These are phyloP conservation scores for Polyommatus icarus DNA, from an alignment of 2,888 invertebrate genomes.

Conservation along the genomic window DNA sequence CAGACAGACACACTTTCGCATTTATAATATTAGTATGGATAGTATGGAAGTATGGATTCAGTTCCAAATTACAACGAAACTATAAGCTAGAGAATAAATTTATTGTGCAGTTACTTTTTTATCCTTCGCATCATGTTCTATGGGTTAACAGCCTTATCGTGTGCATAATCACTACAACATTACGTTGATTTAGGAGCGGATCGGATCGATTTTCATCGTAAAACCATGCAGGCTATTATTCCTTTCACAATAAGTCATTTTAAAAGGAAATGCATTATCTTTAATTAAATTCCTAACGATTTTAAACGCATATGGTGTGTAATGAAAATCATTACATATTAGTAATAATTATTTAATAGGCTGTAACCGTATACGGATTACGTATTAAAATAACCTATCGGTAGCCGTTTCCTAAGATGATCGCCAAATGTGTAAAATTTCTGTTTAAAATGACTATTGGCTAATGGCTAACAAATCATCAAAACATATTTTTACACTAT, in stretches of 20 bases:
- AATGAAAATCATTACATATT: background rate
- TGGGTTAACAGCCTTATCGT: conserved; percentile 16
- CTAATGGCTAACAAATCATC: background rate
- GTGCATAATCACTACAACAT: background rate
- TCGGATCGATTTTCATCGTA: conserved; percentile 24
- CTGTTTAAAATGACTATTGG: background rate
- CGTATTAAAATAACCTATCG: background rate
- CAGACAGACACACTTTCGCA: no score
- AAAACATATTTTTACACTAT: background rate
- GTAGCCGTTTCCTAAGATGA: background rate
- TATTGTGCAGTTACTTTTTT: background rate
- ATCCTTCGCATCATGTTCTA: background rate
- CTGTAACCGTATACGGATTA: background rate
- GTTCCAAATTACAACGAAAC: background rate
- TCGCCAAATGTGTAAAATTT: background rate
- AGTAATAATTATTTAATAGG: conserved; percentile 7
- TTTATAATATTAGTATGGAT: no score
- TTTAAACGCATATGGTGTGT: background rate
- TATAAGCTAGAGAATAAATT: background rate
- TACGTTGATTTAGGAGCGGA: conserved; percentile 19
- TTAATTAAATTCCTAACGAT: conserved; percentile 22
- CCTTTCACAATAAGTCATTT: conserved; percentile 21
- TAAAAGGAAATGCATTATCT: conserved; percentile 15
- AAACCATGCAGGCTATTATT: conserved; percentile 6
- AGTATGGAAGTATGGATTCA: no score